Evolutionary conservation across 2,888 invertebrate species (phyloP), one percentile per base, ranked within the genome.

Genomic region (Carcina quercana): DNA sequence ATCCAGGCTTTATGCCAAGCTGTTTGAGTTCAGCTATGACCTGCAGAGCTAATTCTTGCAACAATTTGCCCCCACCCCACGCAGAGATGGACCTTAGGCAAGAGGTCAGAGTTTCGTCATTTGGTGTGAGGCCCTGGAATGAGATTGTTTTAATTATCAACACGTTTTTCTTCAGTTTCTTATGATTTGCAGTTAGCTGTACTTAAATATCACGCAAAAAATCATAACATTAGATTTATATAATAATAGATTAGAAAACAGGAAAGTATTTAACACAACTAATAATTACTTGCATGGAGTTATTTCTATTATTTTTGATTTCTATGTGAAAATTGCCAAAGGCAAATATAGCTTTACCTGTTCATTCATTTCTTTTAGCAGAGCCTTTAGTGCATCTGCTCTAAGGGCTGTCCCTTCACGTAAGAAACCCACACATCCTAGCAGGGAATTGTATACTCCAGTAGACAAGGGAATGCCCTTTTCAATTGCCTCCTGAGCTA

Each of bases 1-100:
- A 73, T 12, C 89, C 89, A 0, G 95, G 95, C 51, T 90, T 84
- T 13, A 96, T 86, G 6, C 88, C 89, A 0, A 93, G 50, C 6
- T 62, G 59, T 43, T 79, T 88, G 43, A 80, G 74, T 35, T 83
- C 83, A 0, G 78, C 68, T 0, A 82, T n/a, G 1, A 75, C 38
- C 38, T 69, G 64, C n/a, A 73, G 30, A 0, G 78, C 79, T 1
- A 63, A 25, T 1, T 69, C 57, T 34, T 79, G 80, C n/a, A 82
- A 41, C 0, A 35, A 32, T 5, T 54, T 65, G 3, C 78, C 79
- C 1, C 73, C 65, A 12, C 83, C 83, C 83, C 83, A 83, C 1
- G 55, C 66, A 0, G 83, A 78, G 15, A 83, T 15, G 0, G 83
- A 82, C 0, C 59, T 55, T 1, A 83, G 54, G 29, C 80, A 80